Conservation (phyloP, 1,140 invertebrate species). For the Cataglyphis hispanica region DNA sequence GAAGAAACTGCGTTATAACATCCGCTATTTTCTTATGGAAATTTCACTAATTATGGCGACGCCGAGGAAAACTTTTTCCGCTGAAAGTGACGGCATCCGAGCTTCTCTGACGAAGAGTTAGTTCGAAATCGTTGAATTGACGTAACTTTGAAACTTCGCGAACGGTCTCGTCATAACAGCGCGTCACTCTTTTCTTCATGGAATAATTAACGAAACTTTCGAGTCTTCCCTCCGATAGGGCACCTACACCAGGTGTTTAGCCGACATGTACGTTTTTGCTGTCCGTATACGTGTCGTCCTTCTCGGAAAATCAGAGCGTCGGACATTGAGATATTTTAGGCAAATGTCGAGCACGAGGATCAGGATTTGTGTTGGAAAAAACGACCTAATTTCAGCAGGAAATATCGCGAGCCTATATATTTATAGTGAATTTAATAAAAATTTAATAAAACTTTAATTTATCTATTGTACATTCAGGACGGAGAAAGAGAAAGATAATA, state of each 20-base stretch:
- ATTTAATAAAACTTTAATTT: background rate
- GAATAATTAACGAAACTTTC: slow-evolving; percentile 66
- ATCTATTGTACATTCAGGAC: background rate
- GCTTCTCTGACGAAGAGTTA: background rate
- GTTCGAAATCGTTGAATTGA: slow-evolving; percentile 47
- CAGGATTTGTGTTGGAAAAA: background rate
- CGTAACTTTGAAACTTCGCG: slow-evolving; percentile 48
- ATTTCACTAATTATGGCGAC: slow-evolving; percentile 40
- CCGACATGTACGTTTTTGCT: slow-evolving; percentile 31
- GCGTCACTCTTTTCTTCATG: slow-evolving; percentile 24
- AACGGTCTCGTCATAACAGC: slow-evolving; percentile 5
- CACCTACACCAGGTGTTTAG: slow-evolving; percentile 41
- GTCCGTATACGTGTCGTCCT: background rate
- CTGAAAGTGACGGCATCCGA: slow-evolving; percentile 27
- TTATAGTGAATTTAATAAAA: background rate
- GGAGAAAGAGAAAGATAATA: too few relatives aligned
- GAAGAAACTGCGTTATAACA: background rate
- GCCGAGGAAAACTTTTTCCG: slow-evolving; percentile 40
- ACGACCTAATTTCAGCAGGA: slow-evolving; percentile 9
- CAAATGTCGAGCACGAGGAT: background rate
- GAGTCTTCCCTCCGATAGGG: slow-evolving; percentile 24
- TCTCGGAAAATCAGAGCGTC: slow-evolving; percentile 7
- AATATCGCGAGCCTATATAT: background rate
- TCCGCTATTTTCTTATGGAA: slow-evolving; percentile 13
- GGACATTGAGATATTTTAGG: background rate